Evolutionary conservation across 2,797 vertebrate species (phyloP).

Genomic region (Myotis findleyi): DNA sequence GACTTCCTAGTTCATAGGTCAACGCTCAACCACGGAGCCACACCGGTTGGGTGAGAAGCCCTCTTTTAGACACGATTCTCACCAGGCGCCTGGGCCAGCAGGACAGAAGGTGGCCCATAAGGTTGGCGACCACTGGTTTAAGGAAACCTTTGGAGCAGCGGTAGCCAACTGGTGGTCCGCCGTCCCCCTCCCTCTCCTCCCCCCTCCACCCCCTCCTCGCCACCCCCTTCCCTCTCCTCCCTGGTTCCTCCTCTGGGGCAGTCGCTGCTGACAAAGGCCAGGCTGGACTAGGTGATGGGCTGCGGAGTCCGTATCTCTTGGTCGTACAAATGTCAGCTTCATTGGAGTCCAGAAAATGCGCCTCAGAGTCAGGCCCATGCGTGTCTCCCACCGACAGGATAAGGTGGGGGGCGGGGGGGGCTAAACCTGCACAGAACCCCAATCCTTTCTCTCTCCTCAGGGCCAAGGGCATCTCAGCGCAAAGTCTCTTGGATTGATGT

Average conservation of each 20-base stretch:
- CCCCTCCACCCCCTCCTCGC: too few species aligned
- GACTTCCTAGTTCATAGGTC: too few species aligned
- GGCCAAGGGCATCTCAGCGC: not conserved
- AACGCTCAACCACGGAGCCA: too few species aligned
- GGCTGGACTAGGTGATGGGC: not conserved
- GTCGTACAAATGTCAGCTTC: constrained; percentile 50
- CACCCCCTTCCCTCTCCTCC: not conserved
- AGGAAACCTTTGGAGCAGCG: too few species aligned
- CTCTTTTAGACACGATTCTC: not conserved
- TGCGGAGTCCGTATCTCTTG: constrained; percentile 14
- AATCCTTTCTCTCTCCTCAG: not conserved
- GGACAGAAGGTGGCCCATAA: not conserved
- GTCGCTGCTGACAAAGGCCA: constrained; percentile 15
- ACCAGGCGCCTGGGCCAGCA: not conserved
- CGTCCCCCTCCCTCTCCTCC: too few species aligned
- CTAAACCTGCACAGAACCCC: not conserved
- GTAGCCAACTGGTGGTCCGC: too few species aligned
- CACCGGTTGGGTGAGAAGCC: not conserved
- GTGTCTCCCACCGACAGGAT: not conserved
- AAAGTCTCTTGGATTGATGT: not conserved
- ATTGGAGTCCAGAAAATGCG: constrained; percentile 53
- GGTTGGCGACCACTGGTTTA: too few species aligned
- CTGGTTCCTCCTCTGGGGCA: not conserved
- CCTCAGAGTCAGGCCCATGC: not conserved
- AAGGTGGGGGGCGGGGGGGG: too few species aligned